Evolutionary conservation across 2,113 vertebrate genomes (phyloP).

Genomic region (Dissostichus mawsoni): DNA sequence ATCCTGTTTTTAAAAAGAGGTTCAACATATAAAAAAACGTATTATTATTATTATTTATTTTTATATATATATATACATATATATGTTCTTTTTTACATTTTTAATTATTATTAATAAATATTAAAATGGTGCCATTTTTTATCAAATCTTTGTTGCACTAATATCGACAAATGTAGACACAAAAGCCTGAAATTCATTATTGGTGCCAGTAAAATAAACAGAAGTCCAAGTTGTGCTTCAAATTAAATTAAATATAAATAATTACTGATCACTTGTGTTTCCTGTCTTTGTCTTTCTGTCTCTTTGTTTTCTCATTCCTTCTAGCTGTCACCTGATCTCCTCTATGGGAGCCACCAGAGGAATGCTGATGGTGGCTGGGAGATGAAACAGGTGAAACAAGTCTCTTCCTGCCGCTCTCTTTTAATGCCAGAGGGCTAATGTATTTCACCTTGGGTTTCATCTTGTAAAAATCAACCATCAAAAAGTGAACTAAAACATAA

Average conservation of each 20-base stretch:
- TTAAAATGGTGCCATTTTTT: neutral
- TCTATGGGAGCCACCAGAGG: conserved; percentile 71
- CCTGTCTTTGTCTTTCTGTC: conserved; percentile 25
- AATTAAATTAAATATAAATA: neutral
- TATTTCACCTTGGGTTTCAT: conserved; percentile 47
- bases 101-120: no score
- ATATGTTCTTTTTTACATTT: no score
- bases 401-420: conserved; percentile 29
- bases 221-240: neutral
- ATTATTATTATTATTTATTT: no score
- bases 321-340: conserved; percentile 78
- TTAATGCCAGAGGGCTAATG: conserved; percentile 14
- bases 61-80: no score
- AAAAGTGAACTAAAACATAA: conserved; percentile 13
- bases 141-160: neutral
- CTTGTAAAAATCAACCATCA: neutral
- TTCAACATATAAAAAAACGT: conserved; percentile 12
- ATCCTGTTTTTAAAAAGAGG: conserved; percentile 54
- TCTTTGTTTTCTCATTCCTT: conserved; percentile 2
- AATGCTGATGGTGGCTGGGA: conserved; percentile 69
- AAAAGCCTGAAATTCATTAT: neutral
- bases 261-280: conserved; percentile 8
- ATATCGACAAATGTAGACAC: neutral
- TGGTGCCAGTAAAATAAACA: neutral
- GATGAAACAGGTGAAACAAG: conserved; percentile 76